These are phyloP conservation scores for Omphaloscelis lunosa DNA, from an alignment of 2,888 invertebrate genomes.

Conservation along the genomic window DNA sequence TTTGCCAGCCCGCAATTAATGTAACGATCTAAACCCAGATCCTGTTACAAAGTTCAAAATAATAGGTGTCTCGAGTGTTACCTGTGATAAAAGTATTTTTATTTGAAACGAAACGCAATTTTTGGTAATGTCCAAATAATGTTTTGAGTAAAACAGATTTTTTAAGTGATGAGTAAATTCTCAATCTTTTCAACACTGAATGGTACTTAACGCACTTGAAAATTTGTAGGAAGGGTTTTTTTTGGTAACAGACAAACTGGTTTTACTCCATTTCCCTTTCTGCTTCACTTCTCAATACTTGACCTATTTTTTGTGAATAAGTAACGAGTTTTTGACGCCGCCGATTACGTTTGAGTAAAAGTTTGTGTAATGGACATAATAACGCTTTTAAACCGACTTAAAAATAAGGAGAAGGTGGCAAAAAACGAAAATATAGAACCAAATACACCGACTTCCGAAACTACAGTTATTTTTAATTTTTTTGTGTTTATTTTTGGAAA, in stretches of 20 bases:
- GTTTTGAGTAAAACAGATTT: slow-evolving; percentile 4
- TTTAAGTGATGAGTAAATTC: slow-evolving; percentile 23
- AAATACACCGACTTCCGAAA: too few species aligned
- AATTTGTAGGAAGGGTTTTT: slow-evolving; percentile 22
- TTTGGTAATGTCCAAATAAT: slow-evolving; percentile 13
- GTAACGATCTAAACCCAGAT: slow-evolving; percentile 50
- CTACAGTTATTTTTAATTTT: too few species aligned
- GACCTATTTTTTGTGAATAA: slow-evolving; percentile 38
- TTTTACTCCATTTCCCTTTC: slow-evolving; percentile 14
- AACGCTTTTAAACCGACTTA: background rate
- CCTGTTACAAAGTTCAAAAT: slow-evolving; percentile 43
- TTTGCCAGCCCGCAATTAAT: slow-evolving; percentile 56
- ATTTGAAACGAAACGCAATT: background rate
- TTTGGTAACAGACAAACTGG: slow-evolving; percentile 28
- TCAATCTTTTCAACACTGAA: slow-evolving; percentile 22
- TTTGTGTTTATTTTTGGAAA: too few species aligned
- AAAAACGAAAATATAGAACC: too few species aligned
- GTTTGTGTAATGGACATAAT: background rate
- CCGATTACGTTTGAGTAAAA: slow-evolving; percentile 20
- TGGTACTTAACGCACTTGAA: slow-evolving; percentile 16
- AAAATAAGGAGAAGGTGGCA: too few species aligned
- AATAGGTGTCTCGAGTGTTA: slow-evolving; percentile 26
- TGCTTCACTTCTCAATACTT: slow-evolving; percentile 26
- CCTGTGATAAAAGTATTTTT: slow-evolving; percentile 11
- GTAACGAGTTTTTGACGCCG: slow-evolving; percentile 22